Evolutionary conservation across 2,797 vertebrate genomes (phyloP).

Genomic region (Heteromormyrus szaboi): DNA sequence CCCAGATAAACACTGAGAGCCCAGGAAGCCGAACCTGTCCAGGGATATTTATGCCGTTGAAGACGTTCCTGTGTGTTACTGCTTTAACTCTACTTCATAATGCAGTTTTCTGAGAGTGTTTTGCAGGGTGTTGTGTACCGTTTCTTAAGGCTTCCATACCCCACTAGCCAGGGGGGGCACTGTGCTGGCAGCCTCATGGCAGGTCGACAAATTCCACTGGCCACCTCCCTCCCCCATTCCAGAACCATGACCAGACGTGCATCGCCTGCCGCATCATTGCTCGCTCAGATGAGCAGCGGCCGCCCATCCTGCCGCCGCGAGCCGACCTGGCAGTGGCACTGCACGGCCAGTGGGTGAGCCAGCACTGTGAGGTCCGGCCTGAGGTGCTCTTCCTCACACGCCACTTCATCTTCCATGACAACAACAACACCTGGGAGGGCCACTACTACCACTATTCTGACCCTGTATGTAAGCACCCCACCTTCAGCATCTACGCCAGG

Average conservation of each 20-base stretch:
- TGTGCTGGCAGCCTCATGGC: neutral
- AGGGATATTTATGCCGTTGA: neutral
- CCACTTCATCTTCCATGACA: constrained; percentile 92
- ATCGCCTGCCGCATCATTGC: constrained; percentile 81
- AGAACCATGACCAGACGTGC: constrained; percentile 82
- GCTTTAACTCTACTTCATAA: neutral
- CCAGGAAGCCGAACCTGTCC: neutral
- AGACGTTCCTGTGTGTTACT: neutral
- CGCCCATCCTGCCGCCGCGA: constrained; percentile 79
- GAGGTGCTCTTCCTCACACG: constrained; percentile 95
- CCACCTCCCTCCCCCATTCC: constrained; percentile 14
- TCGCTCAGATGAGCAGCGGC: constrained; percentile 80
- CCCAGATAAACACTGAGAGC: neutral
- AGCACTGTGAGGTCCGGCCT: constrained; percentile 89
- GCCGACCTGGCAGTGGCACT: constrained; percentile 79
- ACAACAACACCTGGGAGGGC: constrained; percentile 95
- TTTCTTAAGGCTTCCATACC: neutral
- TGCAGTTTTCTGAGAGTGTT: neutral
- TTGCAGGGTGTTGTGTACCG: neutral
- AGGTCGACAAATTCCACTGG: neutral
- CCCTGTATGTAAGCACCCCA: constrained; percentile 89
- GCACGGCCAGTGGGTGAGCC: constrained; percentile 93
- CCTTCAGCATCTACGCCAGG: constrained; percentile 89
- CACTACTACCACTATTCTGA: constrained; percentile 96
- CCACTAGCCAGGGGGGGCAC: neutral